Evolutionary conservation across 2,797 vertebrate species (phyloP), one percentile per base, ranked within the genome.

Genomic region (Pempheris klunzingeri): DNA sequence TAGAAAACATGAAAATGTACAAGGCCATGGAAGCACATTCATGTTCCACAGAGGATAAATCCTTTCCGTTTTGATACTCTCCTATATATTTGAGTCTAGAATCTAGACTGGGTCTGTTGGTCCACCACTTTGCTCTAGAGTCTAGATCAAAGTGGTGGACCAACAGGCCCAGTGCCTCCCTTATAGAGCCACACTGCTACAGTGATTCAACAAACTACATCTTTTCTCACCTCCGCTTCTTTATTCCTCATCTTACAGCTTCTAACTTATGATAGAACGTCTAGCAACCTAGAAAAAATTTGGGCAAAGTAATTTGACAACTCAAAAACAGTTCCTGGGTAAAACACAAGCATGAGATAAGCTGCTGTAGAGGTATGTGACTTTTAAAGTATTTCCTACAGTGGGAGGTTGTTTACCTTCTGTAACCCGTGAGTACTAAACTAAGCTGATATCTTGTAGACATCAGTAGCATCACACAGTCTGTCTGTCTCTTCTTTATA

Each of bases 371-470:
- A 41, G 34, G 30, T 4, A n/a, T 36, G 44, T 22, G 57, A 62
- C 46, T 28, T 57, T 24, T 34, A 11, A 44, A 58, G 15, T 20
- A 20, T 47, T 62, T 60, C 36, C 38, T 26, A 10, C 44, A 22
- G 26, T 36, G 36, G 43, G 43, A 49, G 52, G 24, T 52, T 26
- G 36, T 26, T 60, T 9, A 6, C 39, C 20, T 24, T 34, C 26
- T 46, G 26, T 39, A 68, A 68, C 14, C 28, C 2, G 10, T 58
- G 58, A 41, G 20, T 17, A 39, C 41, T 15, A 39, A 32, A 39
- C 41, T 15, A 39, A 32, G 26, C 36, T 47, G 44, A 6, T 69
- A 73, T 84, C 77, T 84, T 43, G 10, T 69, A 86, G 80, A 88
- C 82, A 85, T 74, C 76, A 61, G 26, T 71, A 67, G 64, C 18